Conservation (phyloP, 2,888 invertebrate species). For the Mellilla xanthometata region DNA sequence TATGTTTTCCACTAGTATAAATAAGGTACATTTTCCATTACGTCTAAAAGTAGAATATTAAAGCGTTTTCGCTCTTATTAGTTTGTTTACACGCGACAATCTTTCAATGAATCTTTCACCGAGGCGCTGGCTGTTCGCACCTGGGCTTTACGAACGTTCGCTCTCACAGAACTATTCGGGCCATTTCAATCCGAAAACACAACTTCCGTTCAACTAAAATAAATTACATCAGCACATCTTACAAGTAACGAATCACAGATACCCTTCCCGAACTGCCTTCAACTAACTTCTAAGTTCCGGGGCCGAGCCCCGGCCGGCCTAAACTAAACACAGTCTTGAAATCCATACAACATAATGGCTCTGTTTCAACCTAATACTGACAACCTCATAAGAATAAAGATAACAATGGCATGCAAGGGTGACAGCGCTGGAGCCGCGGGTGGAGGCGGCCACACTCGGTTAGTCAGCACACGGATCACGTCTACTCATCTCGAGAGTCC, state of each 20-base stretch:
- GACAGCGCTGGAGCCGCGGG: constrained; percentile 10
- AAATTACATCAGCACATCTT: constrained; percentile 59
- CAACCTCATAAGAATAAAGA: constrained; percentile 36
- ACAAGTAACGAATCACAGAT: constrained; percentile 78
- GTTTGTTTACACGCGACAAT: constrained; percentile 6
- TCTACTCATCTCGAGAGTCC: constrained; percentile 64
- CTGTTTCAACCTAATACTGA: constrained; percentile 59
- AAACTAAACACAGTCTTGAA: constrained; percentile 76
- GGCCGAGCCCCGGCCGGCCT: constrained; percentile 35
- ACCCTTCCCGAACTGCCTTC: constrained; percentile 63
- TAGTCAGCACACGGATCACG: constrained; percentile 57
- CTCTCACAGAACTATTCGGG: constrained; percentile 22
- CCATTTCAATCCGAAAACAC: constrained; percentile 37
- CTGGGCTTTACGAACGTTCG: neutral
- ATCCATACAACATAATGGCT: constrained; percentile 59
- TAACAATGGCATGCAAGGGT: constrained; percentile 58
- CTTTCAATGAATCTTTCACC: constrained; percentile 2
- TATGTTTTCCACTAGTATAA: constrained; percentile 39
- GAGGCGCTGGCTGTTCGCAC: neutral
- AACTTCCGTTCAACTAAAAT: constrained; percentile 48
- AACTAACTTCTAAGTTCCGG: constrained; percentile 36
- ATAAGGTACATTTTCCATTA: constrained; percentile 43
- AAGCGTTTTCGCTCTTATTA: constrained; percentile 13
- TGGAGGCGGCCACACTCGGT: constrained; percentile 44
- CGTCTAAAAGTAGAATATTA: constrained; percentile 36